These are phyloP conservation scores for Melanargia galathea DNA, from an alignment of 2,888 invertebrate genomes.

Conservation along the genomic window DNA sequence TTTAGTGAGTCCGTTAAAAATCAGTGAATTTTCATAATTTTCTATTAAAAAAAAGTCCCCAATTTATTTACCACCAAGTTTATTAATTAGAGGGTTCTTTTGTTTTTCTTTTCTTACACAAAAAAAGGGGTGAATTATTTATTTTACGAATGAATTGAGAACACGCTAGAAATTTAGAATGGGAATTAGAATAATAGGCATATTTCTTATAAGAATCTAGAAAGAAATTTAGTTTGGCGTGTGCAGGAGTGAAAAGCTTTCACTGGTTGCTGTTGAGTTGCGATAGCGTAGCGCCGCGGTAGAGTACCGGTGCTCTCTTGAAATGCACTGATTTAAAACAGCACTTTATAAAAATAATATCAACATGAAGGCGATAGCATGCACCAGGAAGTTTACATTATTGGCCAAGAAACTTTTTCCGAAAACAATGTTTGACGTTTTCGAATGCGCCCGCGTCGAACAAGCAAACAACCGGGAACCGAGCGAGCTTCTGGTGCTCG, in stretches of 20 bases:
- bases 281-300: not conserved
- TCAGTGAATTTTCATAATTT: no score
- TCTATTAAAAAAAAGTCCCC: no score
- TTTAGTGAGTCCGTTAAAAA: no score
- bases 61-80: no score
- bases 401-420: conserved; percentile 38
- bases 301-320: not conserved
- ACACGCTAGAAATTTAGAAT: not conserved
- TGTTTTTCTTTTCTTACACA: no score
- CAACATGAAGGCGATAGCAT: conserved; percentile 31
- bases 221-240: not conserved
- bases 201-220: not conserved
- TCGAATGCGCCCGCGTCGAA: conserved; percentile 54
- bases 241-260: conserved; percentile 6
- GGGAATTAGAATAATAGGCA: not conserved
- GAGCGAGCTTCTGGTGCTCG: conserved; percentile 53
- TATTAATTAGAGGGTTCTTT: no score
- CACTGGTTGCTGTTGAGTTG: not conserved
- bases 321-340: conserved; percentile 25
- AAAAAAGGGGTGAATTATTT: no score
- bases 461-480: conserved; percentile 48
- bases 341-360: conserved; percentile 32
- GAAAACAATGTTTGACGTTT: conserved; percentile 46
- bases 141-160: no score
- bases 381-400: conserved; percentile 46